Base-by-base conservation (phyloP, 2,113 vertebrate genomes). In the Hucho hucho region DNA sequence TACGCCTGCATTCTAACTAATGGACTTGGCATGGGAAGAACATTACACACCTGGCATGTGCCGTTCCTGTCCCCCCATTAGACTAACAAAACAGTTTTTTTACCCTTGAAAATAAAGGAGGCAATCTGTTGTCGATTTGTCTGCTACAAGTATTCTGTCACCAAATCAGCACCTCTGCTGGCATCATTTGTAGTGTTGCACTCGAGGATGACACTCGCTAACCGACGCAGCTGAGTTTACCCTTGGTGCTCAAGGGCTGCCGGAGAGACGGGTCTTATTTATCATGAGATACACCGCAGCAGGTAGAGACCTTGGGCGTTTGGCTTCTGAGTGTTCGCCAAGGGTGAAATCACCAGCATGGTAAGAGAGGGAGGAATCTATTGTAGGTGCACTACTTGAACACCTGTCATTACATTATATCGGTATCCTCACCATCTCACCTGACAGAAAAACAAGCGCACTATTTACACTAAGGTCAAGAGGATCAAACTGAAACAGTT, bases 41-140 rank as follows among this genome's bases (percentile, higher is more conserved):
- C 71, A 75, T 77, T 80, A 74, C 74, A 78, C 79, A 85, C 81
- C 83, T 84, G 83, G 75, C 74, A 80, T 56, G 70, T 80, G 77
- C 65, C 66, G 77, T 71, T 81, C 81, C 73, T 79, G 67, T 70
- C 79, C 49, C 73, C 75, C 77, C 83, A 81, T 84, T 84, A 83
- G 72, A 83, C 70, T 18, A 79, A 79, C 76, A 74, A 75, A 83
- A 84, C 69, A 74, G 43, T 75, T 70, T 70, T 56, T 74, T 26
- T 74, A 74, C 61, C 72, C 68, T 59, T 65, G 71, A 80, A 53
- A 79, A 79, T 75, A 82, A 66, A 61, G 37, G 59, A 53, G 73
- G 65, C 78, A 79, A 82, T 81, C 80, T 79, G 80, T 59, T 72
- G 46, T 46, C 61, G 69, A 84, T 84, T 79, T 75, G 26, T 68